These are phyloP conservation scores for Melikaiella ostensackeni DNA, from an alignment of 2,888 invertebrate genomes.

Conservation along the genomic window DNA sequence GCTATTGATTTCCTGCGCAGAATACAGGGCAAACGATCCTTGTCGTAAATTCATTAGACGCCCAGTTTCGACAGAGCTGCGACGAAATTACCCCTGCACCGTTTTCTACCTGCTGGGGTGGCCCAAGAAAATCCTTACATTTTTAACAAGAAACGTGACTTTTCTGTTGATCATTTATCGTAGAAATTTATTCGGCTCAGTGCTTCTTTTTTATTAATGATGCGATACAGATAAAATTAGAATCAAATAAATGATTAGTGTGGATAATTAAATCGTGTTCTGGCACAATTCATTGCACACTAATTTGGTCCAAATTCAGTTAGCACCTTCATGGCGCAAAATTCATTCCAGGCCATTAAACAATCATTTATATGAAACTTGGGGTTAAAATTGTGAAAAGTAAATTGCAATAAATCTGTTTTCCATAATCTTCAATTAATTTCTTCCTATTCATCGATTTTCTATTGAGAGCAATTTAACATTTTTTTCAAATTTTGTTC, in stretches of 20 bases:
- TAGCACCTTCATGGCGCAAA: background rate
- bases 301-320: background rate
- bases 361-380: too few species aligned
- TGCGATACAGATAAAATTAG: background rate
- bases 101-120: slow-evolving; percentile 7
- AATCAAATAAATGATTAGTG: too few species aligned
- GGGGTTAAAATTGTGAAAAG: background rate
- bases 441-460: background rate
- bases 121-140: background rate
- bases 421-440: background rate
- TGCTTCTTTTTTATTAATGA: background rate
- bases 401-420: background rate
- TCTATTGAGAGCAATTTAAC: too few species aligned
- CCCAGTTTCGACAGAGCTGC: slow-evolving; percentile 56
- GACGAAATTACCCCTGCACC: slow-evolving; percentile 50
- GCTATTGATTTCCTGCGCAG: slow-evolving; percentile 71
- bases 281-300: background rate
- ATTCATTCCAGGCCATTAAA: too few species aligned
- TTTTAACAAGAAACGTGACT: background rate
- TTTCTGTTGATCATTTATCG: background rate
- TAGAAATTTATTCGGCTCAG: background rate
- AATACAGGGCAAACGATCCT: slow-evolving; percentile 63
- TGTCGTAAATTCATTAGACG: slow-evolving; percentile 67
- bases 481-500: too few species aligned
- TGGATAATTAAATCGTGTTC: background rate